Evolutionary conservation across 2,797 vertebrate genomes (phyloP), one percentile per base, ranked within the genome.

Genomic region (Labeo calbasu): DNA sequence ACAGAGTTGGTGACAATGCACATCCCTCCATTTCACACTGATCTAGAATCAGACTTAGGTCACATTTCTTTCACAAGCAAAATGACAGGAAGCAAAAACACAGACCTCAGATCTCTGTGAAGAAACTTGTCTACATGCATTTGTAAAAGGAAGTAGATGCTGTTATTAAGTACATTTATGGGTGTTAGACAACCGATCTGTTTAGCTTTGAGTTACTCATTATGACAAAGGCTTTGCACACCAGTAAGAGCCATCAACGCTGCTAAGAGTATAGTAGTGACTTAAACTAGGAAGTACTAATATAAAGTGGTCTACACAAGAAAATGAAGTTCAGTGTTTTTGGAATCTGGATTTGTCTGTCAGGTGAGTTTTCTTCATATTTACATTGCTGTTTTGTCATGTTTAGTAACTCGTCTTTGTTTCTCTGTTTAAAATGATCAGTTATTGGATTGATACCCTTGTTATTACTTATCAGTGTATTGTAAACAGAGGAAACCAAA

Each of bases 251-350:
- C 13, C 2, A 6, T 40, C 28, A 17, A 23, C 1, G 36, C 21
- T 43, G 13, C 32, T 43, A 8, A 57, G 72, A 75, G 72, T 15
- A 28, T 2, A 63, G 11, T 25, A 63, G 2, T 63, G 21, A 70
- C 43, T 46, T 46, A 13, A 71, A 48, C 7, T 15, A 71, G 69
- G n/a, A 51, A 51, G 0, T 2, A 10, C 15, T 19, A 8, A 32
- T 50, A 9, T 5, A 51, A 4, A 19, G 13, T 48, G 21, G 75
- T 59, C 12, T 23, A 25, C 2, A 2, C 9, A 43, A 13, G 23
- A 69, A 80, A 69, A 80, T 69, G 53, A 79, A 55, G 32, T 23
- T 28, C 1, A 28, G 28, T 69, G 78, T 23, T 80, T 10, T 80
- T 0, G 8, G 63, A 19, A 23, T 66, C 50, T 80, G 65, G 65